A percentile compares a stretch with the other conserved stretches of the same genome.
Conservation (phyloP, 2,797 vertebrate species). For the Diplodus puntazzo region DNA sequence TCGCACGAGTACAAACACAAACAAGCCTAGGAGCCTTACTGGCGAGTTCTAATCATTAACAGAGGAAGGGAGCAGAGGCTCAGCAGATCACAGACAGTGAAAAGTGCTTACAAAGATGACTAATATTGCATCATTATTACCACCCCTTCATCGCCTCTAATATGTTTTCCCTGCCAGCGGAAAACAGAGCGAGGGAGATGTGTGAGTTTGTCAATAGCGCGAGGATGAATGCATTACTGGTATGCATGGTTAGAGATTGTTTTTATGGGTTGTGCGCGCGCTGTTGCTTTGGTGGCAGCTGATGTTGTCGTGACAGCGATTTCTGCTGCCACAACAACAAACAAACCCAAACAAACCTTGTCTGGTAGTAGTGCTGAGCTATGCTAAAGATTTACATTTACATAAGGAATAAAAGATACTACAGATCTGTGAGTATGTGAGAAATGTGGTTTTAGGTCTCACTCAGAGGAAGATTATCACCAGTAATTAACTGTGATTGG, state of each 20-base stretch:
- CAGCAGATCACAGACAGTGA: slow-evolving; percentile 76
- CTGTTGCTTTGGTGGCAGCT: slow-evolving; percentile 24
- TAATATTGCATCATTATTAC: slow-evolving; percentile 74
- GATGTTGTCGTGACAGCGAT: slow-evolving; percentile 31
- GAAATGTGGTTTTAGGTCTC: slow-evolving; percentile 26
- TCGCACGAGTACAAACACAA: slow-evolving; percentile 63
- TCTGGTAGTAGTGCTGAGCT: slow-evolving; percentile 23
- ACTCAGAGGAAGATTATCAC: slow-evolving; percentile 12
- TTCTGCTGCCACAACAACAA: slow-evolving; percentile 25
- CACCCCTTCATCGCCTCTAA: slow-evolving; percentile 59
- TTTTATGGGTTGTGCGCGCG: slow-evolving; percentile 22
- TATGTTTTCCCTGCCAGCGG: slow-evolving; percentile 53
- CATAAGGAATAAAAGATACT: slow-evolving; percentile 5
- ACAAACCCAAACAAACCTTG: slow-evolving; percentile 13
- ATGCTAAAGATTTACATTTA: slow-evolving; percentile 5
- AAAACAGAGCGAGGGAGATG: slow-evolving; percentile 43
- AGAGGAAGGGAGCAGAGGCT: slow-evolving; percentile 72
- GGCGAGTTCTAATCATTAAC: slow-evolving; percentile 83
- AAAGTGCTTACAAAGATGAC: slow-evolving; percentile 78
- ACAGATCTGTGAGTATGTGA: slow-evolving; percentile 21
- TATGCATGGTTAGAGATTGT: slow-evolving; percentile 8
- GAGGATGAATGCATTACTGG: slow-evolving; percentile 22
- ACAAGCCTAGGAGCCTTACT: slow-evolving; percentile 75
- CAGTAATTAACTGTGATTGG: slow-evolving; percentile 17
- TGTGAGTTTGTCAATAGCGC: slow-evolving; percentile 23